Base-by-base conservation (phyloP, 1,140 invertebrate species). In the Popillia japonica region DNA sequence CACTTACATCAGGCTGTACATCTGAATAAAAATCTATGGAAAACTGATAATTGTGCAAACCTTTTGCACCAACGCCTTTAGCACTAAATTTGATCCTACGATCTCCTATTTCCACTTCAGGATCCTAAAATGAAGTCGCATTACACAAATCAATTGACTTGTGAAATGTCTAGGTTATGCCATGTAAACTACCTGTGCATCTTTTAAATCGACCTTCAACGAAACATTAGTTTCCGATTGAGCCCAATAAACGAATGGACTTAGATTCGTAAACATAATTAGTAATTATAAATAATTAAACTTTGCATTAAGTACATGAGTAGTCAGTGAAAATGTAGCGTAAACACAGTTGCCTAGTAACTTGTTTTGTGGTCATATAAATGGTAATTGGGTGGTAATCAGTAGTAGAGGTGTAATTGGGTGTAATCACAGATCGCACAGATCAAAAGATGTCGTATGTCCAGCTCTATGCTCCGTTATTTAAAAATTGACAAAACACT, bases 201-300 rank as follows among this genome's bases (percentile, higher is more conserved):
- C 93, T 86, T 93, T 94, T 55, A 98, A 89, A 85, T 97, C 96
- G 77, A 98, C 91, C 87, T 94, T 94, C 9, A 98, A 86, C 20
- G 92, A 93, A 42, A 98, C 85, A 79, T 89, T 89, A 80, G 90
- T 88, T 82, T 93, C 92, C 41, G 94, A 96, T 90, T 98, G 96
- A 11, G 96, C 95, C 96, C 96, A 98, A 87, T 96, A 97, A 0
- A 98, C 95, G 86, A 96, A 96, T 3, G 96, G 96, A 86, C 92
- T 95, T 55, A 92, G 82, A 75, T 81, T 80, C 6, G 23, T 3
- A 14, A 7, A 22, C 61, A 68, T 68, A 14, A 68, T 27, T 23
- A 68, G 0, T 8, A 17, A 55, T 23, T 68, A 1, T 1, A 68
- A 6, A 6, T 34, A 1, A 6, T 68, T 68, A 27, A 10, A 0